Evolutionary conservation across 2,797 vertebrate species (phyloP).

Genomic region (Ceyx erithaca): DNA sequence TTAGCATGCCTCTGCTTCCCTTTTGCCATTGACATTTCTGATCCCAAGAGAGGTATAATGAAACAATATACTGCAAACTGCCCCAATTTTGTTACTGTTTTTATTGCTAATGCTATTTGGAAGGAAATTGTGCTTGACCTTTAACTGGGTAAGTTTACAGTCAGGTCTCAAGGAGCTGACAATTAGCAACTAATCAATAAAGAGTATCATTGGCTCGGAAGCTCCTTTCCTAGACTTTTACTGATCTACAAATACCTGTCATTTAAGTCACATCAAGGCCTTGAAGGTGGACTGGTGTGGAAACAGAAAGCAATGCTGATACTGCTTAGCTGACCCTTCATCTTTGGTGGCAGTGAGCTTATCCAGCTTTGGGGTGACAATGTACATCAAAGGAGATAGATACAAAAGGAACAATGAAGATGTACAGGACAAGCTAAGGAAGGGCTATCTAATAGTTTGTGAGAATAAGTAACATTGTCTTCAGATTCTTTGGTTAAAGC

Average conservation of each 20-base stretch:
- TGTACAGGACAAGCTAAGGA: rapidly evolving
- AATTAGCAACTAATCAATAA: slow-evolving; percentile 23
- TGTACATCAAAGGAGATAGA: not conserved
- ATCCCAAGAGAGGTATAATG: not conserved
- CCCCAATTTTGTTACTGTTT: not conserved
- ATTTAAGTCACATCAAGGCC: not conserved
- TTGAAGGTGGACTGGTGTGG: not conserved
- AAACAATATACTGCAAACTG: not conserved
- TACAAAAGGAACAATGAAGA: not conserved
- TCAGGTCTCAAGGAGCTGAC: not conserved
- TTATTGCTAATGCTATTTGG: slow-evolving; percentile 28
- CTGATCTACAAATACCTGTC: not conserved
- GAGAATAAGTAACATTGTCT: not conserved
- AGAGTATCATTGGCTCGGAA: not conserved
- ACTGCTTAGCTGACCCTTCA: not conserved
- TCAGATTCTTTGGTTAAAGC: not conserved
- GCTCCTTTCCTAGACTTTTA: not conserved
- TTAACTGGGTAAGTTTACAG: slow-evolving; percentile 1
- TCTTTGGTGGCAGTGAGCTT: not conserved
- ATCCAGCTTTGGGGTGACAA: not conserved
- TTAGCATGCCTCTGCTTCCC: not conserved
- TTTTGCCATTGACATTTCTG: slow-evolving; percentile 35
- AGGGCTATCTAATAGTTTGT: not conserved
- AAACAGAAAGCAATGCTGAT: not conserved
- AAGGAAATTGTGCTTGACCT: slow-evolving; percentile 34